Conservation (phyloP, 2,113 vertebrate species). For the Romanogobio albipinnatus region DNA sequence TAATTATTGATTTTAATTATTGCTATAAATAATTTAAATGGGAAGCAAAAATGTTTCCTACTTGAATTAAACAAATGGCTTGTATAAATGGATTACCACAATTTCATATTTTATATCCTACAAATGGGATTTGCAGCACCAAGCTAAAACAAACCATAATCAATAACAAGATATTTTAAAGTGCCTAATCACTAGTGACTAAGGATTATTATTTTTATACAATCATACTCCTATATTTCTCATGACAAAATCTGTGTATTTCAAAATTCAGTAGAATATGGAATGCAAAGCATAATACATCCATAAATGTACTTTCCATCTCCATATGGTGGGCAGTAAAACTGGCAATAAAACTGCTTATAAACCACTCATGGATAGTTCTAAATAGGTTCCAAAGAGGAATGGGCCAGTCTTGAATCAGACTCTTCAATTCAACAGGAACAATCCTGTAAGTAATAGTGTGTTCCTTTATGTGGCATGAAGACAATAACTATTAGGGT, state of each 20-base stretch:
- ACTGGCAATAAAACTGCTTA: background rate
- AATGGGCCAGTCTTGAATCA: background rate
- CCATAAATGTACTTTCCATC: background rate
- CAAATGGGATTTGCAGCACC: slow-evolving; percentile 9
- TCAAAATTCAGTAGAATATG: background rate
- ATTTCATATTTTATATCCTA: slow-evolving; percentile 11
- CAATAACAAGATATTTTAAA: background rate
- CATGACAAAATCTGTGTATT: background rate
- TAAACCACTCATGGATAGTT: background rate
- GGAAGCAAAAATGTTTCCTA: background rate
- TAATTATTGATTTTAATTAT: background rate
- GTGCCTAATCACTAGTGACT: background rate
- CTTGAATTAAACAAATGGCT: background rate
- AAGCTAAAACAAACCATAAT: slow-evolving; percentile 8
- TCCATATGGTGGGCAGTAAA: background rate
- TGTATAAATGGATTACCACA: slow-evolving; percentile 18
- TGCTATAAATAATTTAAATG: background rate
- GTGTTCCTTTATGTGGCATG: slow-evolving; percentile 11
- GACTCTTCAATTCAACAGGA: background rate
- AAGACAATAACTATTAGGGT: background rate
- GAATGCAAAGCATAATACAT: background rate
- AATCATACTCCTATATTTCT: background rate
- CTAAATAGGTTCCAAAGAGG: background rate
- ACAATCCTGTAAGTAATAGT: background rate
- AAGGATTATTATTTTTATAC: background rate